Base-by-base conservation (phyloP, 2,888 invertebrate species). In the Chironomus tentans region DNA sequence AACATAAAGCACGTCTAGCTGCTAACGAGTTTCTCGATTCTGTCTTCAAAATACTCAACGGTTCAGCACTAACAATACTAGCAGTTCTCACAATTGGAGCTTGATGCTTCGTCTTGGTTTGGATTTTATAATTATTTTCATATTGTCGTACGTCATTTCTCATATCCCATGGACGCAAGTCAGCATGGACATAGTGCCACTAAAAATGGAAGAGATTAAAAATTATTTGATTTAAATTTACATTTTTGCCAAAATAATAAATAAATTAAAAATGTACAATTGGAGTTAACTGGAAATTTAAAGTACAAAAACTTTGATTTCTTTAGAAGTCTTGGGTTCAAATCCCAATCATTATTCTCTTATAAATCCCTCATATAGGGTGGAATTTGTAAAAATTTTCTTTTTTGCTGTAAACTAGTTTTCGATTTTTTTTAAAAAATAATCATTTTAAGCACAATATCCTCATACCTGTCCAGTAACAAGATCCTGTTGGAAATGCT, bases 151-250 rank as follows among this genome's bases (percentile, higher is more conserved):
- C 83, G 82, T 97, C 97, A 78, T 94, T 94, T 76, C 91, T 87
- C 0, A 90, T 87, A 84, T 95, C 93, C 97, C 97, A 97, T 0
- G 96, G 94, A 62, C 96, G 86, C 76, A 91, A 86, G 83, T 94
- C 94, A 2, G 91, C 90, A 81, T 91, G 88, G 79, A 90, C 90
- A 82, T 94, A 94, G 18, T 90, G 85, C 91, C 92, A 94, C 80
- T 82, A 68, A 38, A 71, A 78, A 71, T 13, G 28, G 68, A 48
- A 21, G 61, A 28, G 50, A 21, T 28, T 70, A n/a, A 15, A 69
- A 24, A 4, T 24, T 28, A 28, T 1, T 28, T 28, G 28, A 24
- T 24, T n/a, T n/a, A n/a, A n/a, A n/a, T n/a, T n/a, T n/a, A n/a
- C n/a, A n/a, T n/a, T n/a, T n/a, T n/a, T n/a, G n/a, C n/a, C n/a